Conservation (phyloP, 2,888 invertebrate genomes). For the Oxyscelio sp. region DNA sequence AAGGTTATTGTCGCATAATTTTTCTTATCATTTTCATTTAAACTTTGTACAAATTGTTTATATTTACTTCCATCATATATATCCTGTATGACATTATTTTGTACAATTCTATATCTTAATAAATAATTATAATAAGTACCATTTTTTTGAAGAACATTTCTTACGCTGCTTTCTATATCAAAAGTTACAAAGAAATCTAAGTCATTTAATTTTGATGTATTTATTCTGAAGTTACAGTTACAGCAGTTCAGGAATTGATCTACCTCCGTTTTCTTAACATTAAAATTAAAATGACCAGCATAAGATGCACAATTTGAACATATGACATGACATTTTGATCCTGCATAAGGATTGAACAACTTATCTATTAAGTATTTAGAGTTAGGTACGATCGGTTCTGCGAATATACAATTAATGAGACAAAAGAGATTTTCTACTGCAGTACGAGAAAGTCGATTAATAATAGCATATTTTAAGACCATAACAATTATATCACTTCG, state of each 20-base stretch:
- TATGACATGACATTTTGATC: neutral
- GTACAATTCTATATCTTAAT: neutral
- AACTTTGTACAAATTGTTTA: neutral
- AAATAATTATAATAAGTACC: neutral
- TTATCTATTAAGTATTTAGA: slow-evolving; percentile 7
- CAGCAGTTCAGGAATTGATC: neutral
- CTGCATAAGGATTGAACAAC: slow-evolving; percentile 10
- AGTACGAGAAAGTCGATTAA: neutral
- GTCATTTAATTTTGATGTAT: neutral
- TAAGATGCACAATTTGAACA: neutral
- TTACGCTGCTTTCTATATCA: slow-evolving; percentile 1
- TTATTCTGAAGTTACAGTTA: neutral
- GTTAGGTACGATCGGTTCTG: neutral
- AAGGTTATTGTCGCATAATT: slow-evolving; percentile 26
- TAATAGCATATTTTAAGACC: slow-evolving; percentile 6
- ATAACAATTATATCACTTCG: slow-evolving; percentile 23
- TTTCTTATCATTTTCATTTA: neutral
- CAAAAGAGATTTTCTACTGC: slow-evolving; percentile 1
- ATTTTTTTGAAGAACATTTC: slow-evolving; percentile 6
- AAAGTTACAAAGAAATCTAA: slow-evolving; percentile 16
- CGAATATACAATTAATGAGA: slow-evolving; percentile 5
- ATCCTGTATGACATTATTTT: neutral
- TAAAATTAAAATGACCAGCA: slow-evolving; percentile 5
- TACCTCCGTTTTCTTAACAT: neutral
- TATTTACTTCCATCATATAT: slow-evolving; percentile 36